Evolutionary conservation across 2,113 vertebrate species (phyloP).

Genomic region (Lates calcarifer): DNA sequence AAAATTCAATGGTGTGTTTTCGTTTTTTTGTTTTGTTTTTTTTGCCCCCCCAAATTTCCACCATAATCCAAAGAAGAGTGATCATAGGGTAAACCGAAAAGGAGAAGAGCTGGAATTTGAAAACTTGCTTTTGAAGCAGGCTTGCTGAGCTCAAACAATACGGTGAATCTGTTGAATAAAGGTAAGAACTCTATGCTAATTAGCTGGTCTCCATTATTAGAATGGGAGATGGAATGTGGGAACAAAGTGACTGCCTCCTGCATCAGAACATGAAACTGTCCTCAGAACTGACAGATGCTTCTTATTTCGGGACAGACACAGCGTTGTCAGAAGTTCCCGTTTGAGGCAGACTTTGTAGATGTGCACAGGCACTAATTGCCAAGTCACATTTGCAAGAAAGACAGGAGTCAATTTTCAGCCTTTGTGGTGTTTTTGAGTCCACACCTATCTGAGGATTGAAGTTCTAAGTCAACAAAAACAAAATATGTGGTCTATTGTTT

Average conservation of each 20-base stretch:
- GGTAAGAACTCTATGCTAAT: conserved; percentile 84
- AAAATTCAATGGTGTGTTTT: conserved; percentile 28
- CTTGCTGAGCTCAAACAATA: conserved; percentile 76
- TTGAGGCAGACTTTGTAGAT: conserved; percentile 84
- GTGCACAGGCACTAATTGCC: conserved; percentile 85
- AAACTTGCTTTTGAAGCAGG: conserved; percentile 77
- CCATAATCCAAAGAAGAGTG: conserved; percentile 57
- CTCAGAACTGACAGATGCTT: conserved; percentile 89
- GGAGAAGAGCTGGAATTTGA: conserved; percentile 62
- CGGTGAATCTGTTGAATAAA: conserved; percentile 78
- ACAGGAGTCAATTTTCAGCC: conserved; percentile 81
- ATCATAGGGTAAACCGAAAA: conserved; percentile 66
- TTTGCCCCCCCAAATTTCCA: conserved; percentile 30
- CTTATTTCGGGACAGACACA: conserved; percentile 83
- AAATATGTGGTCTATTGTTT: conserved; percentile 75
- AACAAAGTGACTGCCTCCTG: conserved; percentile 84
- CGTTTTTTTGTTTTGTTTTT: conserved; percentile 28
- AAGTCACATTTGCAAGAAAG: conserved; percentile 82
- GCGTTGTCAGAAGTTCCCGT: conserved; percentile 83
- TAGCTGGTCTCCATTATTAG: conserved; percentile 83
- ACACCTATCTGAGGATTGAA: conserved; percentile 77
- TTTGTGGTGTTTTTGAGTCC: conserved; percentile 80
- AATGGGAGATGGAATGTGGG: conserved; percentile 82
- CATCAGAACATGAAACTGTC: conserved; percentile 86
- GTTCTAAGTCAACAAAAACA: conserved; percentile 81